Evolutionary conservation across 2,113 vertebrate species (phyloP).

Genomic region (Craseonycteris thonglongyai): DNA sequence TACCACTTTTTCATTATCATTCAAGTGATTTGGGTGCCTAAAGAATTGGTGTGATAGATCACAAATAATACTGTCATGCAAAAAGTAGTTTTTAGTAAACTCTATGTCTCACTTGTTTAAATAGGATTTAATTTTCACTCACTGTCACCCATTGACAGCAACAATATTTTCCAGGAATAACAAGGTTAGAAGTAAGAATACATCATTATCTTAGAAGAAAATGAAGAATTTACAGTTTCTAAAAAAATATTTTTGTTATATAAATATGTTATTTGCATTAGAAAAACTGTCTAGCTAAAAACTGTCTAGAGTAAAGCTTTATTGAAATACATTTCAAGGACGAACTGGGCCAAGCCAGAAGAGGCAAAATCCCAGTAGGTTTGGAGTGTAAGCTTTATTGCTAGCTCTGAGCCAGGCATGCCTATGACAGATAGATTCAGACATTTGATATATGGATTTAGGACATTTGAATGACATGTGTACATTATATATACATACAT

Average conservation of each 20-base stretch:
- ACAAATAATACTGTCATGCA: neutral
- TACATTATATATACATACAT: no score
- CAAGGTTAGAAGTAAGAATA: neutral
- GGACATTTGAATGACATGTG: no score
- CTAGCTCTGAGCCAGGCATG: no score
- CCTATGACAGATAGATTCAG: no score
- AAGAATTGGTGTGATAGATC: neutral
- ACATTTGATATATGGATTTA: no score
- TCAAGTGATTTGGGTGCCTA: neutral
- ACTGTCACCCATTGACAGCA: neutral
- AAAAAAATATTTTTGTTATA: neutral
- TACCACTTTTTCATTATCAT: neutral
- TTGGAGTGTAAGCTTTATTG: no score
- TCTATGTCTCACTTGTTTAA: neutral
- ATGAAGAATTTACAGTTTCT: neutral
- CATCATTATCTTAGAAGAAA: neutral
- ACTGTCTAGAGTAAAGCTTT: no score
- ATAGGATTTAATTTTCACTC: neutral
- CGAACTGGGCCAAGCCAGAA: no score
- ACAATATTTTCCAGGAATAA: constrained; percentile 2
- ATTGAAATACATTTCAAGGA: no score
- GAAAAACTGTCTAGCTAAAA: neutral
- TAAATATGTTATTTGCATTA: neutral
- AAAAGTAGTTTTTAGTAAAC: neutral
- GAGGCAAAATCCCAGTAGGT: no score